These are phyloP conservation scores for Hydra vulgaris DNA, from an alignment of 30 jellyfish, hydroid and myxozoan genomes.

Conservation along the genomic window DNA sequence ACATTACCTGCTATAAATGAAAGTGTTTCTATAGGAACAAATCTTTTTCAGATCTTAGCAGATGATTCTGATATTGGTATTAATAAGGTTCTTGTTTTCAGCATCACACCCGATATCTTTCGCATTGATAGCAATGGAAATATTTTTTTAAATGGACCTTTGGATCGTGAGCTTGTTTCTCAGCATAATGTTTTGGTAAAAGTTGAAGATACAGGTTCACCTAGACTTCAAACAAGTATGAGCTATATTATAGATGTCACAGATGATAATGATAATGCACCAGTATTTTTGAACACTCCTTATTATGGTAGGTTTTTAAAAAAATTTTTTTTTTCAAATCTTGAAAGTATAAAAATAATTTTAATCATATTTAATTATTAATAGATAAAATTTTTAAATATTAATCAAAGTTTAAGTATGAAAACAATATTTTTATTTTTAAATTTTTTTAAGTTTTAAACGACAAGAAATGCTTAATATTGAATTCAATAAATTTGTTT, in stretches of 20 bases:
- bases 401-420: too few species aligned
- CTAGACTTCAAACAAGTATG: conserved; percentile 34
- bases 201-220: conserved; percentile 66
- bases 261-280: conserved; percentile 80
- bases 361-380: too few species aligned
- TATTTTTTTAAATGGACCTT: conserved; percentile 22
- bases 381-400: too few species aligned
- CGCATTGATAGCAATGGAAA: conserved; percentile 36
- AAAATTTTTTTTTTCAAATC: too few species aligned
- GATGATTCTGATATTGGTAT: conserved; percentile 59
- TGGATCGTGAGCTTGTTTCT: conserved; percentile 54
- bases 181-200: conserved; percentile 19
- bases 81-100: conserved; percentile 38
- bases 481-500: too few species aligned
- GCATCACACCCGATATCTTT: background rate
- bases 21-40: conserved; percentile 16
- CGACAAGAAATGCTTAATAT: too few species aligned
- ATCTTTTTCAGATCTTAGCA: conserved; percentile 29
- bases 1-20: conserved; percentile 53
- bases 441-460: too few species aligned
- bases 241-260: conserved; percentile 21
- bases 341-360: too few species aligned
- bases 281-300: conserved; percentile 22
- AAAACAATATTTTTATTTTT: too few species aligned
- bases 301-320: background rate